A percentile compares a stretch with the other conserved stretches of the same genome.
phyloP scores from a whole-genome alignment of 2,113 vertebrate species.

The Apodemus sylvaticus region DNA sequence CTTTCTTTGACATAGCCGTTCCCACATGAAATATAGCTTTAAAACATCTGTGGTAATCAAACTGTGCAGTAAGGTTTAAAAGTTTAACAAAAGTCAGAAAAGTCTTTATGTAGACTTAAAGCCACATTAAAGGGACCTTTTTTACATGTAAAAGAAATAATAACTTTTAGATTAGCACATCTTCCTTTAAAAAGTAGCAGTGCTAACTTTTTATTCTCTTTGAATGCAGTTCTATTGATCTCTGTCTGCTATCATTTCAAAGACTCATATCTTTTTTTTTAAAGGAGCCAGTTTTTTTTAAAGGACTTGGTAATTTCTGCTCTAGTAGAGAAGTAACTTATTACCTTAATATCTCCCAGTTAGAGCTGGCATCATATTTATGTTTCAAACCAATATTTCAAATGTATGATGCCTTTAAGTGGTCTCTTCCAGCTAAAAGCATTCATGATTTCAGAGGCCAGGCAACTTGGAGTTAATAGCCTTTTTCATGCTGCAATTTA shows the following conservation, averaged over 20 bases:
- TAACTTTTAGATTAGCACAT: slow-evolving; percentile 45
- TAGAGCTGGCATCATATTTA: slow-evolving; percentile 15
- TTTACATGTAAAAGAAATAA: slow-evolving; percentile 46
- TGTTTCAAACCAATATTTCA: slow-evolving; percentile 6
- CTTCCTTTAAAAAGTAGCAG: neutral
- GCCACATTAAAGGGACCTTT: slow-evolving; percentile 45
- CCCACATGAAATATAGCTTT: neutral
- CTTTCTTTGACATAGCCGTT: neutral
- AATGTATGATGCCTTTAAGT: neutral
- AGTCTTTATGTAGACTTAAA: slow-evolving; percentile 38
- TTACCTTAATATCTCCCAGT: neutral
- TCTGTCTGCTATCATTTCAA: slow-evolving; percentile 22
- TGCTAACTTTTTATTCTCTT: slow-evolving; percentile 55
- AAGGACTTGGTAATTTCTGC: neutral
- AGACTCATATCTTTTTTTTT: neutral
- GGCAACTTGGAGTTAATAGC: slow-evolving; percentile 8
- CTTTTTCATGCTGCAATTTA: neutral
- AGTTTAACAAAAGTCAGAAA: slow-evolving; percentile 17
- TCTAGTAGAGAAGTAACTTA: slow-evolving; percentile 19
- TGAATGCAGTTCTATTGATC: slow-evolving; percentile 51
- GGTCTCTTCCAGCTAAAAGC: neutral
- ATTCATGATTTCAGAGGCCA: neutral
- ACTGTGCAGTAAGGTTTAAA: neutral
- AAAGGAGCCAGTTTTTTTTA: neutral
- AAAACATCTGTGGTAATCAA: neutral